Base-by-base conservation (phyloP, 2,888 invertebrate genomes). In the Corythucha ciliata region DNA sequence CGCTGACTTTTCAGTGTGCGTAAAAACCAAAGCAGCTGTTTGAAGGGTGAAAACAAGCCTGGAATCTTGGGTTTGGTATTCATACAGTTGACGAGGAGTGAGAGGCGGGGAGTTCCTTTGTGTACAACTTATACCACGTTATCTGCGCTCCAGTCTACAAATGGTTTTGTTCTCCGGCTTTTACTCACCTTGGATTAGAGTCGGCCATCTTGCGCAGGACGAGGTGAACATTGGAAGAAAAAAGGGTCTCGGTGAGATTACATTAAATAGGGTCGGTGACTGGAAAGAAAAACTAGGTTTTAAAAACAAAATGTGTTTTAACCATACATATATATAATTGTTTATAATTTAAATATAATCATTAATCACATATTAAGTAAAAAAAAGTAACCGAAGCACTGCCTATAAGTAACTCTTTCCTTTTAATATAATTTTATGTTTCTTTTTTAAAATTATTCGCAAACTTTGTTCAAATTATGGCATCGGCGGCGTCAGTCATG, bases 371-470 rank as follows among this genome's bases (percentile, higher is more conserved):
- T n/a, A n/a, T 36, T 41, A 52, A 22, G 44, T 27, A 53, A 53
- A 50, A 55, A n/a, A 56, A 53, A 49, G 49, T 44, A 52, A 56
- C 52, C 49, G 52, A 52, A 52, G 52, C 54, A 54, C 46, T n/a
- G n/a, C n/a, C n/a, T n/a, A n/a, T n/a, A n/a, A 39, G 24, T 37
- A 44, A 49, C 42, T 10, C n/a, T n/a, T n/a, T 46, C 34, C 29
- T 20, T 47, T 36, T 34, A 27, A 52, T 52, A 40, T 48, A 27
- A n/a, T 45, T 16, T 40, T 37, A 21, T 25, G 22, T 48, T 51
- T 52, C 18, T 52, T 32, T 47, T 14, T 44, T 34, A 36, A 27
- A 37, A 33, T 22, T 26, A 48, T 40, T 48, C 21, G n/a, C n/a
- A n/a, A n/a, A n/a, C n/a, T 40, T 32, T 48, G 40, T 16, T 24